Conservation (phyloP, 2,888 invertebrate genomes). For the Neocrepidodera transversa region DNA sequence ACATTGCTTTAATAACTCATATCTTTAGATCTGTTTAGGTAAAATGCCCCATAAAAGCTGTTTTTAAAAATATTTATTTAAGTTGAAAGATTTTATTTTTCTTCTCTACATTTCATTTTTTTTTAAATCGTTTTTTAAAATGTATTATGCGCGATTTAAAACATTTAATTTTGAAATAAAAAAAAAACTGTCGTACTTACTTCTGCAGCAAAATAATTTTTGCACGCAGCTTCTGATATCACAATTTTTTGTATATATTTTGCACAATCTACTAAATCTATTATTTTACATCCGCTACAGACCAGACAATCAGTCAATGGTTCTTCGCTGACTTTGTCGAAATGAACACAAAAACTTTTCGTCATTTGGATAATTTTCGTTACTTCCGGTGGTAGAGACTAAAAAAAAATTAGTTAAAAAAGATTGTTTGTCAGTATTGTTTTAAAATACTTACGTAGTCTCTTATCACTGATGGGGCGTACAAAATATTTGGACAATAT, state of each 20-base stretch:
- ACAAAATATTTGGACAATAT: slow-evolving; percentile 48
- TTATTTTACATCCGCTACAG: slow-evolving; percentile 49
- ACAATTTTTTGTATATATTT: slow-evolving; percentile 41
- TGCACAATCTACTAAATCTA: slow-evolving; percentile 50
- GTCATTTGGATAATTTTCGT: slow-evolving; percentile 49
- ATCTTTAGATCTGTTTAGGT: no score
- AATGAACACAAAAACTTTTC: slow-evolving; percentile 53
- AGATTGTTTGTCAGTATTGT: background rate
- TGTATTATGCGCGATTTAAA: no score
- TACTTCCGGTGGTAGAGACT: slow-evolving; percentile 51
- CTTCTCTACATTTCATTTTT: no score
- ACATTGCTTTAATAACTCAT: no score
- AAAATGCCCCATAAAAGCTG: no score
- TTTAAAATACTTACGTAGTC: slow-evolving; percentile 48
- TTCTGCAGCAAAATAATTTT: slow-evolving; percentile 20
- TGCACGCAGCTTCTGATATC: slow-evolving; percentile 36
- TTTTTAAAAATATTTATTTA: no score
- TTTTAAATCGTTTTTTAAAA: no score
- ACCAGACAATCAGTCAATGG: slow-evolving; percentile 36
- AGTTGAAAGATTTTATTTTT: no score
- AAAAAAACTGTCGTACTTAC: no score
- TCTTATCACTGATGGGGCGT: slow-evolving; percentile 46
- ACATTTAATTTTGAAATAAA: no score
- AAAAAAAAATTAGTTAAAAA: slow-evolving; percentile 31
- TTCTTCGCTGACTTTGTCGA: slow-evolving; percentile 52